Evolutionary conservation across 2,888 invertebrate species (phyloP).

Genomic region (Trichopoda pennipes): DNA sequence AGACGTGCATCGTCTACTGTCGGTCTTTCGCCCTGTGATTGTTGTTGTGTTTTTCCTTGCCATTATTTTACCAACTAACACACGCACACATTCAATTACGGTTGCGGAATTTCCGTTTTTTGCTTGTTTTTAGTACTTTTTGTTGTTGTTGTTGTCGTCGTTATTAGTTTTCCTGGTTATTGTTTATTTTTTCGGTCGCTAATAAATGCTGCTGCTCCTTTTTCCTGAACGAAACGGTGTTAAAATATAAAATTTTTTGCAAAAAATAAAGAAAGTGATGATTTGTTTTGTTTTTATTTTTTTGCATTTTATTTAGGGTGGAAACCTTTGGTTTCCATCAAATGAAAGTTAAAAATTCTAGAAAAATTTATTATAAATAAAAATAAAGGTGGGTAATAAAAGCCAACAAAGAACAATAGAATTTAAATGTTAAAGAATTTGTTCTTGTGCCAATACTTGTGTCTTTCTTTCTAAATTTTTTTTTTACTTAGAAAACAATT

Average conservation of each 20-base stretch:
- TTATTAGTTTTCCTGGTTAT: conserved; percentile 37
- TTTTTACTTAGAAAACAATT: conserved; percentile 19
- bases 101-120: conserved; percentile 64
- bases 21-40: conserved; percentile 16
- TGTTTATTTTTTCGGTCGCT: conserved; percentile 40
- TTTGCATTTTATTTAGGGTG: conserved; percentile 51
- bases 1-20: conserved; percentile 28
- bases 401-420: conserved; percentile 16
- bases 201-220: conserved; percentile 33
- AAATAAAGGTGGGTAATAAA: conserved; percentile 55
- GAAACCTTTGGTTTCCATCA: conserved; percentile 39
- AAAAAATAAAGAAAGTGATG: conserved; percentile 3
- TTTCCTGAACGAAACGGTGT: conserved; percentile 29
- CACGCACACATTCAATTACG: conserved; percentile 49
- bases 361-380: conserved; percentile 11
- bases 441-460: conserved; percentile 15
- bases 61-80: conserved; percentile 44
- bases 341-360: conserved; percentile 40
- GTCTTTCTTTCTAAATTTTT: background rate
- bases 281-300: background rate
- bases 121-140: conserved; percentile 5
- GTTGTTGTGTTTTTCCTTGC: conserved; percentile 35
- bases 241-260: conserved; percentile 46
- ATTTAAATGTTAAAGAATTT: conserved; percentile 33
- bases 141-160: conserved; percentile 11